phyloP scores from a whole-genome alignment of 1,140 invertebrate genomes.

The Berghia stephanieae region DNA sequence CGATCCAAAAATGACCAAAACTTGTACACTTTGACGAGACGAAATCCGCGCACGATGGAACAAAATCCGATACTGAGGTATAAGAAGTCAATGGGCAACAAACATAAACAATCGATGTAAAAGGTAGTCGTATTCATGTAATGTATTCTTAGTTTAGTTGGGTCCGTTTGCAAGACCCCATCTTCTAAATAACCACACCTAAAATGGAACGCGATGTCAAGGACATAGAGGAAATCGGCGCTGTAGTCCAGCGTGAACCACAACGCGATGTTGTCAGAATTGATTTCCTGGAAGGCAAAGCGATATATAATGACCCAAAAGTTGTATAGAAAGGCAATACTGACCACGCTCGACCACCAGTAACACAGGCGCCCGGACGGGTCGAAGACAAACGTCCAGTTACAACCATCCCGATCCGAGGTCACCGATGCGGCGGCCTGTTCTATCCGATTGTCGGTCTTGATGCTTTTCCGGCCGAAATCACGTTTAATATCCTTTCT shows the following conservation, averaged over 20 bases:
- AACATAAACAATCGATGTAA: slow-evolving; percentile 98
- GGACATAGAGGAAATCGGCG: slow-evolving; percentile 93
- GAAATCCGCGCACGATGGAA: slow-evolving; percentile 94
- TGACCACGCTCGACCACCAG: slow-evolving; percentile 78
- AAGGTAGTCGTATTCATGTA: slow-evolving; percentile 99
- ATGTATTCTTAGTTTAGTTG: slow-evolving; percentile 90
- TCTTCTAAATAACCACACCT: slow-evolving; percentile 85
- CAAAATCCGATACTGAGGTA: slow-evolving; percentile 98
- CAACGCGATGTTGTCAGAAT: slow-evolving; percentile 80
- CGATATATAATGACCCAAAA: slow-evolving; percentile 97
- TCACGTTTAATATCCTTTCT: slow-evolving; percentile 62
- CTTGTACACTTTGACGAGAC: slow-evolving; percentile 96
- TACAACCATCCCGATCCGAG: slow-evolving; percentile 73
- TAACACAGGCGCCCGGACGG: slow-evolving; percentile 67
- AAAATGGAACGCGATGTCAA: slow-evolving; percentile 97
- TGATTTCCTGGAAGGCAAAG: slow-evolving; percentile 92
- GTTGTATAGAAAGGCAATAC: slow-evolving; percentile 97
- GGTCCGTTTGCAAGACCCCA: slow-evolving; percentile 91
- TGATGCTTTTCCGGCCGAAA: slow-evolving; percentile 62
- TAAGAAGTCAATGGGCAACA: slow-evolving; percentile 96
- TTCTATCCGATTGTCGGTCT: slow-evolving; percentile 51
- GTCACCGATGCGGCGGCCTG: slow-evolving; percentile 43
- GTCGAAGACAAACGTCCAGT: slow-evolving; percentile 73
- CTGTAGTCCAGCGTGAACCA: slow-evolving; percentile 98
- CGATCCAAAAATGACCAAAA: slow-evolving; percentile 99